These are phyloP conservation scores for Bombus breviceps DNA, from an alignment of 1,140 invertebrate genomes.

Conservation along the genomic window DNA sequence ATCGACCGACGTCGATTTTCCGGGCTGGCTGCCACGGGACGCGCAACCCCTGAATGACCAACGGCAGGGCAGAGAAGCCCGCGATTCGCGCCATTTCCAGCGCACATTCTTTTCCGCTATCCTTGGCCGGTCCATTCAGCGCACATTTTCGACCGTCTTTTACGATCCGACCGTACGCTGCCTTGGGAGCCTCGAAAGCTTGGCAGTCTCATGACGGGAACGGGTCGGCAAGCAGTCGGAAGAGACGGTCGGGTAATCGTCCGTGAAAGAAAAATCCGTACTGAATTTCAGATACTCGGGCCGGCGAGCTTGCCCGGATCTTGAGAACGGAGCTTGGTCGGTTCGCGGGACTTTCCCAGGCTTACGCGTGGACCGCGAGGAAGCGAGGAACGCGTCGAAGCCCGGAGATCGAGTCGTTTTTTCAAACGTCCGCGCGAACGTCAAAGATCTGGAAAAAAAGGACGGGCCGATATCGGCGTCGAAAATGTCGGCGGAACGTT, in stretches of 20 bases:
- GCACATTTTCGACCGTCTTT: conserved; percentile 12
- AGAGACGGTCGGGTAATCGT: conserved; percentile 9
- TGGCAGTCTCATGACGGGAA: conserved; percentile 27
- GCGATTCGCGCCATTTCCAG: conserved; percentile 9
- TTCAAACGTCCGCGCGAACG: conserved; percentile 12
- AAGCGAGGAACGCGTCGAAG: too few relatives aligned
- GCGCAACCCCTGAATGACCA: conserved; percentile 29
- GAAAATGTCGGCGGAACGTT: conserved; percentile 59
- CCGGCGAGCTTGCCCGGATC: rapidly evolving
- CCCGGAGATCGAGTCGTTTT: neutral
- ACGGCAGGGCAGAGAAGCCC: too few relatives aligned
- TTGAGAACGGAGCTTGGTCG: too few relatives aligned
- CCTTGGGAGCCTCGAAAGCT: conserved; percentile 42
- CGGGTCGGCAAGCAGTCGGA: neutral
- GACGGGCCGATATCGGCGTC: conserved; percentile 46
- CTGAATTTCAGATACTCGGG: too few relatives aligned
- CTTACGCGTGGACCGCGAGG: too few relatives aligned
- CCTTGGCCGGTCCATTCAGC: conserved; percentile 6
- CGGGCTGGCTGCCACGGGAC: conserved; percentile 52
- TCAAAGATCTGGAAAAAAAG: conserved; percentile 11
- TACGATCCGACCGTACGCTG: neutral
- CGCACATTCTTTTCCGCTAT: conserved; percentile 52
- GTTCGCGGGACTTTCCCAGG: too few relatives aligned
- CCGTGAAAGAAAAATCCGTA: conserved; percentile 24
- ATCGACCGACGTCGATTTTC: conserved; percentile 73